These are phyloP conservation scores for Troides helena DNA, from an alignment of 2,888 invertebrate species.

Conservation along the genomic window DNA sequence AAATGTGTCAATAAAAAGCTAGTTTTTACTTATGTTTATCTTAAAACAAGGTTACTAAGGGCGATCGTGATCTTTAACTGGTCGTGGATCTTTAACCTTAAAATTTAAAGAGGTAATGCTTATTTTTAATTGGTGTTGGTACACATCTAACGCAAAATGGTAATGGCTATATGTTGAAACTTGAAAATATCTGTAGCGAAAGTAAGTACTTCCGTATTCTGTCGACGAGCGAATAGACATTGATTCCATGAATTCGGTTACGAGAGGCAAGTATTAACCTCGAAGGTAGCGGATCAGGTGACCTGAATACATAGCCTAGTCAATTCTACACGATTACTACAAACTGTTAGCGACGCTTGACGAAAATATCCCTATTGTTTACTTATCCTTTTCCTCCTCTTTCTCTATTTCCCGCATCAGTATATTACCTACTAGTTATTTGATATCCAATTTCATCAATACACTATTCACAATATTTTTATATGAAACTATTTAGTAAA, in stretches of 20 bases:
- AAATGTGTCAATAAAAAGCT: too few species aligned
- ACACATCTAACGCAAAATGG: slow-evolving; percentile 3
- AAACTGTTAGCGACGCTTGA: slow-evolving; percentile 9
- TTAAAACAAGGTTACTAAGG: too few species aligned
- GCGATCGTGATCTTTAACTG: too few species aligned
- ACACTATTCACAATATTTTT: too few species aligned
- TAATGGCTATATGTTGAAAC: not conserved
- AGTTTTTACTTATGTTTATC: too few species aligned
- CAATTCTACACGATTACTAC: slow-evolving; percentile 13
- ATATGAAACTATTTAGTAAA: too few species aligned
- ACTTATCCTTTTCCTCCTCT: not conserved
- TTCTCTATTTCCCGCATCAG: too few species aligned
- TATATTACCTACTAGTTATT: too few species aligned
- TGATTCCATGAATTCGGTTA: slow-evolving; percentile 36
- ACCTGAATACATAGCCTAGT: slow-evolving; percentile 41
- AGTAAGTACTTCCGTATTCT: slow-evolving; percentile 37
- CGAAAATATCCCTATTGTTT: slow-evolving; percentile 4
- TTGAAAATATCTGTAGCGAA: slow-evolving; percentile 11
- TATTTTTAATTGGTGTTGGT: slow-evolving; percentile 2
- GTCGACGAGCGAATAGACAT: slow-evolving; percentile 35
- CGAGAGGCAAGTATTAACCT: slow-evolving; percentile 33
- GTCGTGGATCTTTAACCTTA: not conserved
- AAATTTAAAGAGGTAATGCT: not conserved
- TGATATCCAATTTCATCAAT: too few species aligned
- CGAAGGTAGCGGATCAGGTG: slow-evolving; percentile 48